Evolutionary conservation across 2,888 invertebrate genomes (phyloP).

Genomic region (Marronus borbonicus): DNA sequence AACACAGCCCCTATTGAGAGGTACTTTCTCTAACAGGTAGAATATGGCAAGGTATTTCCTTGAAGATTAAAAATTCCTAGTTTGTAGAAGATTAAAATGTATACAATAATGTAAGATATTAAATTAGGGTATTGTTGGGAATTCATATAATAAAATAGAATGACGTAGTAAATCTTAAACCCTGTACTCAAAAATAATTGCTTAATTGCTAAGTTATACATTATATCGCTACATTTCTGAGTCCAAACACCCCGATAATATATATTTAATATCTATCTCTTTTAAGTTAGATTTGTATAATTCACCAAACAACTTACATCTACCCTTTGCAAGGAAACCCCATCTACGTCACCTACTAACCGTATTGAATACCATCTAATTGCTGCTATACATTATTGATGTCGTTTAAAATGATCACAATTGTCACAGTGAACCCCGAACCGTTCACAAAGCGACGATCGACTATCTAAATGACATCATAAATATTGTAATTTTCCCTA

Average conservation of each 20-base stretch:
- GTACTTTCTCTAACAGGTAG: no score
- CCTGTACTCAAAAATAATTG: no score
- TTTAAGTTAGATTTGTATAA: background rate
- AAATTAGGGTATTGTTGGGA: no score
- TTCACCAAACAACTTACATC: background rate
- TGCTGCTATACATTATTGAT: slow-evolving; percentile 67
- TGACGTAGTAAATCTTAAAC: no score
- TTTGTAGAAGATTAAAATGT: no score
- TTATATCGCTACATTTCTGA: no score
- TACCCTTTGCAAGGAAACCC: slow-evolving; percentile 1
- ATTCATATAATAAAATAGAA: no score
- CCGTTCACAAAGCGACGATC: slow-evolving; percentile 63
- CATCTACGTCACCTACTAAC: background rate
- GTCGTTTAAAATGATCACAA: slow-evolving; percentile 63
- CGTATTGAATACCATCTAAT: slow-evolving; percentile 63
- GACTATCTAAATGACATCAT: slow-evolving; percentile 68
- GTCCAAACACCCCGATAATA: background rate
- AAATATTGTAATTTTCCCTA: slow-evolving; percentile 67
- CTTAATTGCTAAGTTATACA: no score
- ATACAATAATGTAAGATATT: no score
- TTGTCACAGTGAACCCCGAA: slow-evolving; percentile 62
- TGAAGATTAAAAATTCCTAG: no score
- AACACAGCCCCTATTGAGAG: no score
- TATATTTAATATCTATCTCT: background rate
- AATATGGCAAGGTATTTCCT: no score